Percentiles rank a stretch among this genome's conserved stretches.
Evolutionary conservation across 2,797 vertebrate species (phyloP).

Genomic region (Neomorphus geoffroyi): DNA sequence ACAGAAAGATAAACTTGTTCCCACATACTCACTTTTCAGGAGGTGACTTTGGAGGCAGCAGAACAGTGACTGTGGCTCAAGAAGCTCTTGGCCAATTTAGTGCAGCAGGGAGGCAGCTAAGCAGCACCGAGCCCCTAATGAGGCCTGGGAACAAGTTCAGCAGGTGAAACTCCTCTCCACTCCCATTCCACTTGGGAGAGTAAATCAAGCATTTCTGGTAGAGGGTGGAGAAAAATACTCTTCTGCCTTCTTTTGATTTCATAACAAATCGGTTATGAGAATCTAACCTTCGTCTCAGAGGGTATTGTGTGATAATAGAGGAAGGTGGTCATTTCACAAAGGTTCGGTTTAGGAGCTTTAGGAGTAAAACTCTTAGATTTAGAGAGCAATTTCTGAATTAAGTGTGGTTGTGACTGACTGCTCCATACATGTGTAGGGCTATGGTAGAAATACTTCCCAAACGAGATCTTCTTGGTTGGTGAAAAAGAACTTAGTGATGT

Average conservation of each 20-base stretch:
- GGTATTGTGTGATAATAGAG: background rate
- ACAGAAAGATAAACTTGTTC: background rate
- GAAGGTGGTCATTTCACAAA: background rate
- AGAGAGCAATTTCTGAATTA: background rate
- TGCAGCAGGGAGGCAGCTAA: background rate
- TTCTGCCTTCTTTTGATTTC: background rate
- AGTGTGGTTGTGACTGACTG: background rate
- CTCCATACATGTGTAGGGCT: background rate
- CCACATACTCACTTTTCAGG: background rate
- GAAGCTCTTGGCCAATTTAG: background rate
- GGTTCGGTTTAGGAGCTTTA: background rate
- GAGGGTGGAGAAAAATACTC: background rate
- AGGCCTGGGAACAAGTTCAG: background rate
- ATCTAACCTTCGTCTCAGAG: background rate
- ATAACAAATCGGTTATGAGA: background rate
- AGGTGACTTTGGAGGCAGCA: background rate
- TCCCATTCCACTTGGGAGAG: background rate
- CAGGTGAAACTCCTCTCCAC: conserved; percentile 8
- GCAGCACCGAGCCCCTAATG: background rate
- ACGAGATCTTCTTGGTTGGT: background rate
- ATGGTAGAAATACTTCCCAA: background rate
- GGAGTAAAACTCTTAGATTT: background rate
- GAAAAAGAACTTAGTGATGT: background rate
- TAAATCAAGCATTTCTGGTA: conserved; percentile 4
- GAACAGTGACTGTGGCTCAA: background rate